Percentiles rank a stretch among this genome's conserved stretches.
These are phyloP conservation scores for Alaudala cheleensis DNA, from an alignment of 2,113 vertebrate species.

Conservation along the genomic window DNA sequence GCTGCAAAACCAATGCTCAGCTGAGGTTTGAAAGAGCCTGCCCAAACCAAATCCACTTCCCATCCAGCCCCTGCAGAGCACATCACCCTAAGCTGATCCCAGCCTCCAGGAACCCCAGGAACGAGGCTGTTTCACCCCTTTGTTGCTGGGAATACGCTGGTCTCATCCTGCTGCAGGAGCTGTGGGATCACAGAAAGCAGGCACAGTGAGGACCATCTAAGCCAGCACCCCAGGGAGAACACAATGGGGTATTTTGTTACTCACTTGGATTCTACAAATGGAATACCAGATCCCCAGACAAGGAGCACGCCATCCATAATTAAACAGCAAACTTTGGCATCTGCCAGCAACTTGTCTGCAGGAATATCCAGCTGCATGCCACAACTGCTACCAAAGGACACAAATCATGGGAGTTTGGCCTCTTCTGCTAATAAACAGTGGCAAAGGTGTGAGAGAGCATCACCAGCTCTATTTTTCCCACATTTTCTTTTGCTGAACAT, in stretches of 20 bases:
- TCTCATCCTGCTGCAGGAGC: neutral
- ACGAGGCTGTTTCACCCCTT: neutral
- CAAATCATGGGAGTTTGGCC: neutral
- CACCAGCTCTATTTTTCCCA: neutral
- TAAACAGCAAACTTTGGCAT: neutral
- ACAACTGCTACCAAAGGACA: neutral
- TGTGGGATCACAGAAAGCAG: fast-evolving
- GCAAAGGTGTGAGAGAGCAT: neutral
- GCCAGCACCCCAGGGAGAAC: neutral
- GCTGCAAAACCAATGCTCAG: neutral
- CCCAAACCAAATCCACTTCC: neutral
- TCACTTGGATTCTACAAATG: neutral
- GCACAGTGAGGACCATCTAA: neutral
- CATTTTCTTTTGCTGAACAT: neutral
- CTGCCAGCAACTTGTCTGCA: neutral
- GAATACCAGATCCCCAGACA: neutral
- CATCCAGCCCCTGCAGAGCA: neutral
- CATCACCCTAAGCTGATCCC: fast-evolving
- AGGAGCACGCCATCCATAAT: neutral
- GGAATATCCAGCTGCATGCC: neutral
- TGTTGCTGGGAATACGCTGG: fast-evolving
- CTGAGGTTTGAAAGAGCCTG: neutral
- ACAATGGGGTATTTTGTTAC: neutral
- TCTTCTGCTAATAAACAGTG: neutral
- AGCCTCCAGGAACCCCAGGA: neutral